Percentiles rank a stretch among this genome's conserved stretches.
These are phyloP conservation scores for Paralichthys olivaceus DNA, from an alignment of 2,113 vertebrate species.

Conservation along the genomic window DNA sequence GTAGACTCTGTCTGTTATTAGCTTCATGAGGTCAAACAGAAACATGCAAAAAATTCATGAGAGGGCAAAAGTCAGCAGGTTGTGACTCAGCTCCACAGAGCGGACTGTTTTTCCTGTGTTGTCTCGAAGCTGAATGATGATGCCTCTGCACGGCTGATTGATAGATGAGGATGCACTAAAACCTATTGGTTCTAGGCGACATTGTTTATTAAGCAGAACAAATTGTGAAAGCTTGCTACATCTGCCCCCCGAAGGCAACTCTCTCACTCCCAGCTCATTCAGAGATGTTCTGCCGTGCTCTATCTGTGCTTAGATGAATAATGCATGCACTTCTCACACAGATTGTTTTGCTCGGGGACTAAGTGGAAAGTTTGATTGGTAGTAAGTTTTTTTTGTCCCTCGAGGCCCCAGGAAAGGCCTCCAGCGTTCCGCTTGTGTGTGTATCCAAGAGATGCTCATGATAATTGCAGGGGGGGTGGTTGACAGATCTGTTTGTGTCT, in stretches of 20 bases:
- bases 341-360: slow-evolving; percentile 75
- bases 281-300: slow-evolving; percentile 42
- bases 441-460: slow-evolving; percentile 57
- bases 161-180: slow-evolving; percentile 47
- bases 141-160: slow-evolving; percentile 44
- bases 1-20: background rate
- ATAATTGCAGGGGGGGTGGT: slow-evolving; percentile 60
- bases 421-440: slow-evolving; percentile 35
- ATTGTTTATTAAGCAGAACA: slow-evolving; percentile 76
- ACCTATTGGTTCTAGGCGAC: slow-evolving; percentile 58
- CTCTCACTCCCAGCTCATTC: slow-evolving; percentile 40
- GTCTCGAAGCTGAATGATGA: slow-evolving; percentile 19
- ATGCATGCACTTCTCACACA: slow-evolving; percentile 60
- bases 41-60: slow-evolving; percentile 33
- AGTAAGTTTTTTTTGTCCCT: slow-evolving; percentile 59
- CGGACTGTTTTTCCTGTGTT: background rate
- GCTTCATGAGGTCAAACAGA: slow-evolving; percentile 11
- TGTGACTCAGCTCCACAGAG: slow-evolving; percentile 2
- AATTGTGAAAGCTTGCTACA: slow-evolving; percentile 69
- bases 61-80: slow-evolving; percentile 21
- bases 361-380: slow-evolving; percentile 71
- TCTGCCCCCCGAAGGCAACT: slow-evolving; percentile 51
- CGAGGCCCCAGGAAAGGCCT: slow-evolving; percentile 42
- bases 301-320: slow-evolving; percentile 65
- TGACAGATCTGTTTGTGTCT: slow-evolving; percentile 52